Conservation (phyloP, 2,113 vertebrate genomes). For the Cyprinus carpio region DNA sequence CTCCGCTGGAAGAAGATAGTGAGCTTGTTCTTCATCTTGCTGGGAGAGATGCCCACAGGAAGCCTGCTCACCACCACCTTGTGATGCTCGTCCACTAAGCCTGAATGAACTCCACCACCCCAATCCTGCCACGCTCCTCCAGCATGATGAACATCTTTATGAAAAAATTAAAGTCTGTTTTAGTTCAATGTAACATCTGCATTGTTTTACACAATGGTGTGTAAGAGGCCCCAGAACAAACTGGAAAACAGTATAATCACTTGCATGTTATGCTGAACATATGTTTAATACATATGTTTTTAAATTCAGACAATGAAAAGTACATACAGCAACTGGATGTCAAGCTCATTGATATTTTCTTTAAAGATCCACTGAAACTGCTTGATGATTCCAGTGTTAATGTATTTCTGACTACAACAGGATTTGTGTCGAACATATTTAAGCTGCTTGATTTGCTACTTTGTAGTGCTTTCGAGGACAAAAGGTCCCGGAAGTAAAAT, state of each 20-base stretch:
- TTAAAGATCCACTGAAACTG: not conserved
- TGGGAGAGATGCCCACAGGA: slow-evolving; percentile 50
- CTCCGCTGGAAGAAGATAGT: slow-evolving; percentile 64
- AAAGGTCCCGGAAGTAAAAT: not conserved
- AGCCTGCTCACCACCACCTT: slow-evolving; percentile 58
- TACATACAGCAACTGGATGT: not conserved
- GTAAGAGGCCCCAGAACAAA: too few relatives aligned
- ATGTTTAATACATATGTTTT: not conserved
- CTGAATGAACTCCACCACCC: not conserved
- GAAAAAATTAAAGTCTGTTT: not conserved
- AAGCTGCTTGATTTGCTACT: not conserved
- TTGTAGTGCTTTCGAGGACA: not conserved
- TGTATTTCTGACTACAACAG: not conserved
- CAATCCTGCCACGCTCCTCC: slow-evolving; percentile 29
- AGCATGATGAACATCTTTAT: slow-evolving; percentile 40
- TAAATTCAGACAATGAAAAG: not conserved
- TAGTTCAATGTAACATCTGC: not conserved
- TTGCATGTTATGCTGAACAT: not conserved
- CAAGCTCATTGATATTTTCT: not conserved
- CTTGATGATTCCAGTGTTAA: not conserved
- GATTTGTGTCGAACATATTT: not conserved
- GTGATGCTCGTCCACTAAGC: slow-evolving; percentile 44
- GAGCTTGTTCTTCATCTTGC: slow-evolving; percentile 65
- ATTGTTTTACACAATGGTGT: not conserved
- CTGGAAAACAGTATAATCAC: not conserved